Percentiles rank a stretch among this genome's conserved stretches.
Conservation (phyloP, 2,113 vertebrate genomes). For the Poecile atricapillus region DNA sequence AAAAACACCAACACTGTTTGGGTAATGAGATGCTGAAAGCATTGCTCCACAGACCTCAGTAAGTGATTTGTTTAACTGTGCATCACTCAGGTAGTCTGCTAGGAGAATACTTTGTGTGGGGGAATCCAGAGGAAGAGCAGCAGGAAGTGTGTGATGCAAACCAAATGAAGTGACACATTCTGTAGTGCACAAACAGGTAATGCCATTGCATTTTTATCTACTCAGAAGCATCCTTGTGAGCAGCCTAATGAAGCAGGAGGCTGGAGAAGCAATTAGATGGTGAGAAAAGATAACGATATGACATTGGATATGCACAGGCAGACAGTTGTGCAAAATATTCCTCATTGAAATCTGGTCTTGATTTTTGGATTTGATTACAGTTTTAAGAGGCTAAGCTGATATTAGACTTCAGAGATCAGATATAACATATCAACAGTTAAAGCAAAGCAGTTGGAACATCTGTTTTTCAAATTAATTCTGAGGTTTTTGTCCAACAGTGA, state of each 20-base stretch:
- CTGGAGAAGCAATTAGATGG: background rate
- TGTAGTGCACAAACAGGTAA: background rate
- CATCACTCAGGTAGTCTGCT: background rate
- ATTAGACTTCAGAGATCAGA: background rate
- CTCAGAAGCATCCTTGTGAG: background rate
- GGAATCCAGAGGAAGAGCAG: background rate
- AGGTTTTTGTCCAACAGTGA: background rate
- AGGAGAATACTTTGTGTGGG: background rate
- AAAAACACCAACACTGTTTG: rapidly evolving
- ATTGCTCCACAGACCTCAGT: background rate
- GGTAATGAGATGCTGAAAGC: background rate
- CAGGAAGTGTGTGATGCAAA: background rate
- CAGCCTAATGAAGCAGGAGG: background rate
- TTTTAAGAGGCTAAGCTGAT: background rate
- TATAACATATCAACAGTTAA: background rate
- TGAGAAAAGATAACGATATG: background rate
- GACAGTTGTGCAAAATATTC: background rate
- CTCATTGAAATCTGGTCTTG: background rate
- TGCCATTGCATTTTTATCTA: background rate
- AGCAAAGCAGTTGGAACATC: background rate
- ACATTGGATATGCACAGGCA: background rate
- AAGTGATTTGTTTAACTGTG: background rate
- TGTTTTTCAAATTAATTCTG: background rate
- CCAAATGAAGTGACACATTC: background rate
- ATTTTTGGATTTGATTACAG: background rate